Percentiles rank a stretch among this genome's conserved stretches.
phyloP scores from a whole-genome alignment of 2,797 vertebrate genomes.

The Falco novaeseelandiae region DNA sequence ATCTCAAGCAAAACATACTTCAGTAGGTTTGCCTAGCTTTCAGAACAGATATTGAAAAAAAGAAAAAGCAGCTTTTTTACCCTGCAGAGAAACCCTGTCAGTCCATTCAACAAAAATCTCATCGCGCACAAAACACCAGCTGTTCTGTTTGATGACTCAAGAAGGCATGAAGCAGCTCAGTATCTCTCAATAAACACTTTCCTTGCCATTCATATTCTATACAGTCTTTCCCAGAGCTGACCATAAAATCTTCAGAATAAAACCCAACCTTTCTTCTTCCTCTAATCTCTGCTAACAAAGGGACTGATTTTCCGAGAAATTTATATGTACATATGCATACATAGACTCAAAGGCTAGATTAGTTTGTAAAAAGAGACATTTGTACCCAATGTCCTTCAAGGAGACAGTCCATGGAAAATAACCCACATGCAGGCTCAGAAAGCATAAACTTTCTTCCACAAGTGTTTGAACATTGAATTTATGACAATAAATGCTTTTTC shows the following conservation, averaged over 20 bases:
- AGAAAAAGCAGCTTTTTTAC: background rate
- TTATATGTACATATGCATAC: background rate
- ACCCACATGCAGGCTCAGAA: background rate
- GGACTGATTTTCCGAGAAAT: background rate
- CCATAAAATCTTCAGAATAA: background rate
- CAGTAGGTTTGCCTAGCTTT: background rate
- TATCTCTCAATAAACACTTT: slow-evolving; percentile 1
- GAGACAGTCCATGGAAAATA: background rate
- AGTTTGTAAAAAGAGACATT: background rate
- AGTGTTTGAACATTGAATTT: background rate
- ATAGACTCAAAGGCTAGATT: background rate
- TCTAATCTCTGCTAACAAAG: background rate
- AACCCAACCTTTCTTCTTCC: background rate
- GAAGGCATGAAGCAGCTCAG: background rate
- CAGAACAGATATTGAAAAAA: background rate
- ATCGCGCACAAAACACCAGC: slow-evolving; percentile 11
- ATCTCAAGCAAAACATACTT: background rate
- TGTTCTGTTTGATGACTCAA: slow-evolving; percentile 41
- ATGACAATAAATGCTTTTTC: background rate
- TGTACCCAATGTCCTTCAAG: background rate
- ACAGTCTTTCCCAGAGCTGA: background rate
- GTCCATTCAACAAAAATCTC: background rate
- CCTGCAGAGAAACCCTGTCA: slow-evolving; percentile 11
- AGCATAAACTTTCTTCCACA: background rate
- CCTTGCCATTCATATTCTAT: background rate